Percentiles rank a stretch among this genome's conserved stretches.
phyloP scores from a whole-genome alignment of 2,888 invertebrate genomes.

The Chaetoderma sp. region DNA sequence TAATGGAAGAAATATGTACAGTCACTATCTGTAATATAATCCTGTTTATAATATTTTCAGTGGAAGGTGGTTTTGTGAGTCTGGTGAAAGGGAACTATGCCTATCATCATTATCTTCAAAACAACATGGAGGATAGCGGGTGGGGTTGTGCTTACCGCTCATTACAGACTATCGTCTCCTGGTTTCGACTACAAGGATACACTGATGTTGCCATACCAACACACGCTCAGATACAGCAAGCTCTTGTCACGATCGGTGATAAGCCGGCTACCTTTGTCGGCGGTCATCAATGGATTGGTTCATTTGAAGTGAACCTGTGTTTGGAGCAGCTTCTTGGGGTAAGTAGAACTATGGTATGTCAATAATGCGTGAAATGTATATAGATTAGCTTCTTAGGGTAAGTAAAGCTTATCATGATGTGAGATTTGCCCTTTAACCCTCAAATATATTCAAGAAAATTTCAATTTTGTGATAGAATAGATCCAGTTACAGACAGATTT shows the following conservation, averaged over 20 bases:
- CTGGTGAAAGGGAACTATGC: constrained; percentile 85
- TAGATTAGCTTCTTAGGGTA: no score
- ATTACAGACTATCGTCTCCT: constrained; percentile 94
- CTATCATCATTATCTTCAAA: constrained; percentile 94
- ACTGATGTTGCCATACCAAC: constrained; percentile 79
- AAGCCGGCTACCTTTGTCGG: constrained; percentile 89
- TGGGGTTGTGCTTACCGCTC: constrained; percentile 99
- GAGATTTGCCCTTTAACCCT: no score
- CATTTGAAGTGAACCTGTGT: constrained; percentile 95
- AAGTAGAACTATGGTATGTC: constrained; percentile 41
- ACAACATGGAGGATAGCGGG: constrained; percentile 93
- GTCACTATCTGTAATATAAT: no score
- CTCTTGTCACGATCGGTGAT: constrained; percentile 93
- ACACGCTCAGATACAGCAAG: constrained; percentile 82
- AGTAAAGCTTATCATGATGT: no score
- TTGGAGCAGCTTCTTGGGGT: constrained; percentile 80
- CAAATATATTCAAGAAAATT: no score
- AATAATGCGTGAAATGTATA: no score
- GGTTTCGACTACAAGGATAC: constrained; percentile 79
- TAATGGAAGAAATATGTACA: no score
- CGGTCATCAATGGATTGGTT: constrained; percentile 97
- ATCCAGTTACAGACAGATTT: no score
- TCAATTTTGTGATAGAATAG: no score
- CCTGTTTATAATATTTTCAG: no score
- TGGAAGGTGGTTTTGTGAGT: constrained; percentile 53